These are phyloP conservation scores for Drosophila phalerata DNA, from an alignment of 2,888 invertebrate genomes.

Conservation along the genomic window DNA sequence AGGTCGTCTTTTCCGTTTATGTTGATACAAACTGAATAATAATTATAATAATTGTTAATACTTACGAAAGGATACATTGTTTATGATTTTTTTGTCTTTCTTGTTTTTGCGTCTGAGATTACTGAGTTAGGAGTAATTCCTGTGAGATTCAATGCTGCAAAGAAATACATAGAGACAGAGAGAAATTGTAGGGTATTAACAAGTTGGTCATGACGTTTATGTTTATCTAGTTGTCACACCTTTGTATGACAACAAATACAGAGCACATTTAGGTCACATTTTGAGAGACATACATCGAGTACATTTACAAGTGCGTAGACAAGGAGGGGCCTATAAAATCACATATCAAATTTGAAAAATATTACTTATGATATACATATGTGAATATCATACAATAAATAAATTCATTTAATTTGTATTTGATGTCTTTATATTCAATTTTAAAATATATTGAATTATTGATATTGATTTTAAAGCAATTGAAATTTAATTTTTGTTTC, in stretches of 20 bases:
- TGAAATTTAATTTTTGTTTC: too few species aligned
- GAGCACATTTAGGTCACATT: neutral
- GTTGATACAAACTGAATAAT: neutral
- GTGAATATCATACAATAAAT: too few species aligned
- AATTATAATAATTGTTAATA: slow-evolving; percentile 27
- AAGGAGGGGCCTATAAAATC: too few species aligned
- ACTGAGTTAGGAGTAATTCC: slow-evolving; percentile 40
- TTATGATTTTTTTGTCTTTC: slow-evolving; percentile 1
- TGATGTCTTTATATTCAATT: too few species aligned
- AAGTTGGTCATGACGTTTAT: neutral
- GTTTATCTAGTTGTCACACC: slow-evolving; percentile 13
- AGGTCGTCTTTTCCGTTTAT: slow-evolving; percentile 7
- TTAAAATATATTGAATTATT: too few species aligned
- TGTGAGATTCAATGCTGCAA: slow-evolving; percentile 70
- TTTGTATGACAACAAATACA: slow-evolving; percentile 11
- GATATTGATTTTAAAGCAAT: too few species aligned
- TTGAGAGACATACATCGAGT: neutral
- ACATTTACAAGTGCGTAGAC: too few species aligned
- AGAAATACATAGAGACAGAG: slow-evolving; percentile 5
- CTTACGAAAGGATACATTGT: slow-evolving; percentile 71
- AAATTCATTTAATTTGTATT: too few species aligned
- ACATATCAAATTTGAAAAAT: too few species aligned
- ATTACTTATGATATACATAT: too few species aligned
- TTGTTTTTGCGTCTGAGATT: slow-evolving; percentile 45
- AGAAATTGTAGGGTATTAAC: neutral